Base-by-base conservation (phyloP, 2,797 vertebrate species). In the Poeciliopsis turneri region DNA sequence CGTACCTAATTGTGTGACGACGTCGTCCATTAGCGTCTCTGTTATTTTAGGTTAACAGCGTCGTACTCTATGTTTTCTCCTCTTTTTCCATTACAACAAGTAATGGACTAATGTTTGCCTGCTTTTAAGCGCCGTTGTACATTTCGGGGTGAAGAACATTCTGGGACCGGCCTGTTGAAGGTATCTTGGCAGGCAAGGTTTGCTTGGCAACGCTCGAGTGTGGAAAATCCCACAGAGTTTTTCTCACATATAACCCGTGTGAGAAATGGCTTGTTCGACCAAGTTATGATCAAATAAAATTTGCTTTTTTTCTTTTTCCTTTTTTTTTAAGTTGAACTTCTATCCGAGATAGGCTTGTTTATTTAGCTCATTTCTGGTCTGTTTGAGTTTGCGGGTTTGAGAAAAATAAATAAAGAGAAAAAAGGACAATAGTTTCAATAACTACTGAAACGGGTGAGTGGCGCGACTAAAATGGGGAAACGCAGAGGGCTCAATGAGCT, bases 191-290 rank as follows among this genome's bases (percentile, higher is more conserved):
- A 84, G 41, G 70, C 45, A 2, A 15, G 76, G 78, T 78, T 43
- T 45, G 85, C 91, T 86, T 1, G 77, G 89, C 84, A 92, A 92
- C 90, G 36, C 72, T 80, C 6, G 2, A 92, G 92, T 74, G 81
- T 25, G 47, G 68, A 85, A 36, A 76, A 81, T 51, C 74, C 47
- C 15, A 51, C n/a, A 1, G 45, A 73, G 76, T 69, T 33, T 33
- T 84, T 88, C 86, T 79, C 13, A 68, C 79, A 88, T 89, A 80
- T 23, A 18, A 86, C 36, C 68, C 0, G 74, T 57, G 61, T 51
- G 49, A 51, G 49, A 51, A 64, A 72, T 25, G 51, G 49, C 46
- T 82, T 3, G 41, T 9, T 15, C 1, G 12, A 70, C 28, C 41
- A 28, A n/a, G 11, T 45, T 28, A 13, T 69, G 25, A 45, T 70